Evolutionary conservation across 2,888 invertebrate species (phyloP), one percentile per base, ranked within the genome.

Genomic region (Chloromyia formosa): DNA sequence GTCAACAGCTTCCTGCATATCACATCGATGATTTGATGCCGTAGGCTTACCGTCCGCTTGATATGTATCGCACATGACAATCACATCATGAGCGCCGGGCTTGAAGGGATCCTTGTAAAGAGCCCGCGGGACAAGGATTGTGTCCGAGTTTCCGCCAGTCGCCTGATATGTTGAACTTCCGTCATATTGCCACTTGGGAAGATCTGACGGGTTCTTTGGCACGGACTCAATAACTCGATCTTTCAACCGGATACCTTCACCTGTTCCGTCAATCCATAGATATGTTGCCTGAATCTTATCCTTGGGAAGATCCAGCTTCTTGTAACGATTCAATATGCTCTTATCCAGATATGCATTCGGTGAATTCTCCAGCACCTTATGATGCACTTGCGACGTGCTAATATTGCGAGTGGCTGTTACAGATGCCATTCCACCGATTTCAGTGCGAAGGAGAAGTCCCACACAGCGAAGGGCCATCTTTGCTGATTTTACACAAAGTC

Each of bases 301-400:
- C 4, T 93, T 92, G 72, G 83, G 82, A n/a, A 81, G 79, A 42
- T 82, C 78, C n/a, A 96, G 87, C 79, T 90, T 89, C 82, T 92
- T 87, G 84, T 93, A 96, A 62, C 91, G 88, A 76, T 88, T 87
- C 76, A 93, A 84, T 49, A 94, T 87, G 18, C 88, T 88, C 85
- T 94, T 94, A 80, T 94, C 92, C 76, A 94, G 85, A 75, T 90
- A 91, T 78, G 93, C 92, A 83, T 94, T 94, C n/a, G 94, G 94
- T 74, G 94, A 94, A 81, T 93, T 79, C 64, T 75, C 78, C 40
- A 84, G 75, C 16, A 75, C 74, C 49, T 68, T 62, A n/a, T 74
- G 14, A 60, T 60, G 40, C 2, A 58, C 56, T 40, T 75, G 73
- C 22, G 79, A 68, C 45, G 78, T 79, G 64, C 78, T 79, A 20